phyloP scores from a whole-genome alignment of 1,140 invertebrate genomes.

The Cotesia chilonis region DNA sequence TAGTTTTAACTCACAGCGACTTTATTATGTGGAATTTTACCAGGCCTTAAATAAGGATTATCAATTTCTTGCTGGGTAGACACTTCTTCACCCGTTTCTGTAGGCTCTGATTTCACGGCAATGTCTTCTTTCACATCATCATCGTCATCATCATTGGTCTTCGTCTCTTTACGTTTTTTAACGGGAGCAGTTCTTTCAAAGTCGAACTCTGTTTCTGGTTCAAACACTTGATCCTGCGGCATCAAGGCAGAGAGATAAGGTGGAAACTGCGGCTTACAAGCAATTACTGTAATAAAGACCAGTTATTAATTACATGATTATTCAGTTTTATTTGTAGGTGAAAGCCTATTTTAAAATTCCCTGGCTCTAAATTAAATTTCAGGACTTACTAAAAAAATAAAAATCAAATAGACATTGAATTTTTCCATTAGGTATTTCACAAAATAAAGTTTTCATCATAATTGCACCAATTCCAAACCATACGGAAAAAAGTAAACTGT shows the following conservation, averaged over 20 bases:
- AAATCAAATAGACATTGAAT: not conserved
- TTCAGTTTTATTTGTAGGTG: too few relatives aligned
- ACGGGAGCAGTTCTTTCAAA: constrained; percentile 66
- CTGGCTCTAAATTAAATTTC: not conserved
- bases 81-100: constrained; percentile 64
- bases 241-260: constrained; percentile 87
- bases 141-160: constrained; percentile 63
- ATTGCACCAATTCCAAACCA: too few relatives aligned
- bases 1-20: constrained; percentile 14
- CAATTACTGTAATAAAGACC: constrained; percentile 78
- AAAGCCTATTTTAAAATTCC: constrained; percentile 20
- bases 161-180: constrained; percentile 69
- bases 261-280: constrained; percentile 82
- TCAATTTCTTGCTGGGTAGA: constrained; percentile 73
- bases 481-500: not conserved
- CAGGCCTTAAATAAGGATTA: constrained; percentile 86
- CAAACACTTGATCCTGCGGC: constrained; percentile 94
- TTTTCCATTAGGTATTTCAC: too few relatives aligned
- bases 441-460: too few relatives aligned
- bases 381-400: not conserved
- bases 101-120: constrained; percentile 46
- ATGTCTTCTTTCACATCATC: constrained; percentile 66
- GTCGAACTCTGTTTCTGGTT: constrained; percentile 85
- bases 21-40: constrained; percentile 74
- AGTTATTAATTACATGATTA: not conserved